Evolutionary conservation across 2,888 invertebrate genomes (phyloP).

Genomic region (Disparrhopalites patrizii): DNA sequence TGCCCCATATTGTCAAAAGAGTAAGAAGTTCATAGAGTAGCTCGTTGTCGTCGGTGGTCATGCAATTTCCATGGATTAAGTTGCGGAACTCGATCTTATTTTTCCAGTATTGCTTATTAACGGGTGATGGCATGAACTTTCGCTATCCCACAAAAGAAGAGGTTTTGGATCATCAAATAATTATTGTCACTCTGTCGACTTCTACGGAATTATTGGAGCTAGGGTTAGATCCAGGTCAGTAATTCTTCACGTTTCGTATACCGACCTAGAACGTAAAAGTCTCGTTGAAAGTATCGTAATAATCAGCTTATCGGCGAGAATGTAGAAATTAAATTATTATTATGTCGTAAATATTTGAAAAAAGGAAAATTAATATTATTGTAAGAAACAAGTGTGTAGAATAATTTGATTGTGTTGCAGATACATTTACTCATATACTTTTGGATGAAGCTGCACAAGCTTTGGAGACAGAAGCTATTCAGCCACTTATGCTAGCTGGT

Average conservation of each 20-base stretch:
- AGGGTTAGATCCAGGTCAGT: slow-evolving; percentile 61
- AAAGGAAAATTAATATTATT: slow-evolving; percentile 14
- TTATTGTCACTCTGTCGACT: slow-evolving; percentile 73
- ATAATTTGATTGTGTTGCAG: too few relatives aligned
- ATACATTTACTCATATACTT: slow-evolving; percentile 72
- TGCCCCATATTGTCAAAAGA: slow-evolving; percentile 65
- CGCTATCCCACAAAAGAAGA: slow-evolving; percentile 68
- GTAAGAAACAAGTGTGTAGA: too few relatives aligned
- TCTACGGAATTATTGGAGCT: slow-evolving; percentile 68
- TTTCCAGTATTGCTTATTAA: slow-evolving; percentile 68
- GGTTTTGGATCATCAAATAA: slow-evolving; percentile 64
- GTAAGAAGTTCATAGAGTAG: too few relatives aligned
- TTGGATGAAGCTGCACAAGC: slow-evolving; percentile 83
- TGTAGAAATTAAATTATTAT: neutral
- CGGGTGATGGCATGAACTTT: slow-evolving; percentile 57
- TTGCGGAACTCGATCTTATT: slow-evolving; percentile 22
- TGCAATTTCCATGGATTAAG: neutral
- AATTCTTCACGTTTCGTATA: neutral
- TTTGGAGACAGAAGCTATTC: slow-evolving; percentile 78
- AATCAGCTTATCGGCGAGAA: too few relatives aligned
- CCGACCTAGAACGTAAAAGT: too few relatives aligned
- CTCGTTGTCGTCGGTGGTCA: neutral
- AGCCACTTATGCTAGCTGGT: slow-evolving; percentile 70
- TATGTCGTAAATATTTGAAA: neutral
- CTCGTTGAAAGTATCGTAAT: too few relatives aligned